Base-by-base conservation (phyloP, 2,113 vertebrate species). In the Sander vitreus region DNA sequence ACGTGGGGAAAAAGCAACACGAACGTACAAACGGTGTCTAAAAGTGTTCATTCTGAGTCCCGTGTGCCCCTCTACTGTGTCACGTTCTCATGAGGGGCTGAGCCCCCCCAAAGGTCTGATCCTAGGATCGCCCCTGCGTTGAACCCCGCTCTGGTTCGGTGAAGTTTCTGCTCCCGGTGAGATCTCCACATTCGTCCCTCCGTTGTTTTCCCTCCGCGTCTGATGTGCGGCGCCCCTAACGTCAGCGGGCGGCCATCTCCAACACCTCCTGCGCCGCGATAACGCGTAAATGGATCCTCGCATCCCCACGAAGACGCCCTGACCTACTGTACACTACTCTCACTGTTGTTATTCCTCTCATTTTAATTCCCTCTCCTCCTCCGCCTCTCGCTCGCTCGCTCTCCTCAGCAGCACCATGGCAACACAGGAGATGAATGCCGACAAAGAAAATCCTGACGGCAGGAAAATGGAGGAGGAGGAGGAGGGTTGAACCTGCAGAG, bases 371-470 rank as follows among this genome's bases (percentile, higher is more conserved):
- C 65, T 54, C 43, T 59, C 54, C 55, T 65, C 63, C 79, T 65
- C 74, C 59, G 23, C 71, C 78, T 78, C 58, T 73, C 43, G 33
- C 64, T 76, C 43, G 33, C 64, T 76, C n/a, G 55, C 78, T 45
- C 48, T 75, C 71, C 74, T 80, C 70, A 8, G 64, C 67, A 85
- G 83, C 55, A 18, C 83, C 81, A 84, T 90, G 75, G 87, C 78
- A 86, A 89, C 78, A 12, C 86, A 48, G 77, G 73, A 85, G 89
- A 87, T 81, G 75, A 85, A 85, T 82, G 81, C 10, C 39, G 36
- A 85, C 73, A 83, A 79, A 85, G 81, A 83, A 76, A 82, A 76
- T 85, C 81, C 83, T 85, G 77, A 89, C 81, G 39, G 73, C 70
- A 80, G 77, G 76, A 76, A 88, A 83, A 87, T 78, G 67, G 84